Conservation (phyloP, 2,888 invertebrate genomes). For the Pseudeuparius sepicola region DNA sequence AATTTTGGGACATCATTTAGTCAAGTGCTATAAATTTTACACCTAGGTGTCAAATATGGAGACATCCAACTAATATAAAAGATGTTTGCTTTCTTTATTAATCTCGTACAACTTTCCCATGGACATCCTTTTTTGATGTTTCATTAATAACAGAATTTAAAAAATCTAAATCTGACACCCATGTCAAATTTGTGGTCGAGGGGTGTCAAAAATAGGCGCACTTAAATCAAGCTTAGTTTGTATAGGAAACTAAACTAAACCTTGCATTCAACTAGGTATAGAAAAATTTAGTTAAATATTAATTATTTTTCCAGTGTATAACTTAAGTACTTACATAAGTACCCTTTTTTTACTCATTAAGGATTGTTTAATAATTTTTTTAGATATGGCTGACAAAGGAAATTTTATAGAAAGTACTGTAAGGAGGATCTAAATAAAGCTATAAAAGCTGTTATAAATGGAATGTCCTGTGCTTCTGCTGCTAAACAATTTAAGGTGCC, state of each 20-base stretch:
- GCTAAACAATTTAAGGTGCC: constrained; percentile 3
- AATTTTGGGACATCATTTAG: too few species aligned
- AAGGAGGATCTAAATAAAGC: constrained; percentile 2
- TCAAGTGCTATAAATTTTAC: too few species aligned
- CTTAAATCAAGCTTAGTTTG: too few species aligned
- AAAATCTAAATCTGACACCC: constrained; percentile 2
- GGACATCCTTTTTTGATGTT: constrained; percentile 2
- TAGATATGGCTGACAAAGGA: constrained; percentile 1
- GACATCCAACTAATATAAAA: too few species aligned
- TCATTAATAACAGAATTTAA: not conserved
- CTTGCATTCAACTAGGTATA: too few species aligned
- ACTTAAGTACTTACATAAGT: too few species aligned
- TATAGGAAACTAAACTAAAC: too few species aligned
- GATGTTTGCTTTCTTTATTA: constrained; percentile 2
- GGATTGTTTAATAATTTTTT: constrained; percentile 1
- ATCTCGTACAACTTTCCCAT: not conserved
- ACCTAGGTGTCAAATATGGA: too few species aligned
- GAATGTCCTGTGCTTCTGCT: constrained; percentile 2
- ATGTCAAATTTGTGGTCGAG: constrained; percentile 3
- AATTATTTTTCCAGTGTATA: too few species aligned
- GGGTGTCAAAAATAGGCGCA: constrained; percentile 1
- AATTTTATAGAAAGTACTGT: constrained; percentile 1
- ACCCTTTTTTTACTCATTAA: too few species aligned
- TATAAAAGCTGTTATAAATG: constrained; percentile 2
- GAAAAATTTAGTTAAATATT: too few species aligned